phyloP scores from a whole-genome alignment of 2,888 invertebrate species.

The Eupeodes luniger region DNA sequence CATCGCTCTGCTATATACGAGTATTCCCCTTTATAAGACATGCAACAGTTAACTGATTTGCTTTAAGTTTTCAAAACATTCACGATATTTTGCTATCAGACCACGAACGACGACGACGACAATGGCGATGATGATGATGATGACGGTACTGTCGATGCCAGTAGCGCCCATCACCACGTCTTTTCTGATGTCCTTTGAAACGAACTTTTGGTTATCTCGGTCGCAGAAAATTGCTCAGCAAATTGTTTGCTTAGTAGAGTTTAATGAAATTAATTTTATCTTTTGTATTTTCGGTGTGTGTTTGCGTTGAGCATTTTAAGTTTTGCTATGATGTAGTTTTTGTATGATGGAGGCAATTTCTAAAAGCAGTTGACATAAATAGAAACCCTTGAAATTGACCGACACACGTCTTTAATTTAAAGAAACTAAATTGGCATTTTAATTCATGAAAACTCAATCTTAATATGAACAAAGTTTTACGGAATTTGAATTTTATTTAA shows the following conservation, averaged over 20 bases:
- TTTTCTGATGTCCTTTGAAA: slow-evolving; percentile 9
- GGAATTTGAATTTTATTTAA: too few species aligned
- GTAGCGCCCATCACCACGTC: not conserved
- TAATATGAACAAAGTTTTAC: too few species aligned
- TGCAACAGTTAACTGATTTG: slow-evolving; percentile 72
- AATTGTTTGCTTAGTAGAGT: slow-evolving; percentile 51
- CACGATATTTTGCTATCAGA: not conserved
- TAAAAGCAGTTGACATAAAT: too few species aligned
- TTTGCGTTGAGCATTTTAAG: slow-evolving; percentile 24
- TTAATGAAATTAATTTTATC: slow-evolving; percentile 60
- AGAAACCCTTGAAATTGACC: too few species aligned
- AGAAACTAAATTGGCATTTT: too few species aligned
- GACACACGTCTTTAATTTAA: too few species aligned
- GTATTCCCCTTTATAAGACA: slow-evolving; percentile 45
- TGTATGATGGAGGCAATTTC: not conserved
- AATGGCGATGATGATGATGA: too few species aligned
- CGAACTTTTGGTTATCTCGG: not conserved
- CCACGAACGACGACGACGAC: too few species aligned
- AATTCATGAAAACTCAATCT: too few species aligned
- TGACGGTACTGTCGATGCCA: slow-evolving; percentile 3
- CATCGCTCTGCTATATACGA: slow-evolving; percentile 1
- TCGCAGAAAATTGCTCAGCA: slow-evolving; percentile 31
- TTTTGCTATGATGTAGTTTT: not conserved
- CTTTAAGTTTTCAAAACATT: slow-evolving; percentile 35
- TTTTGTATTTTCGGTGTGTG: slow-evolving; percentile 20